Evolutionary conservation across 2,888 invertebrate species (phyloP), one percentile per base, ranked within the genome.

Genomic region (Phengaris alcon): DNA sequence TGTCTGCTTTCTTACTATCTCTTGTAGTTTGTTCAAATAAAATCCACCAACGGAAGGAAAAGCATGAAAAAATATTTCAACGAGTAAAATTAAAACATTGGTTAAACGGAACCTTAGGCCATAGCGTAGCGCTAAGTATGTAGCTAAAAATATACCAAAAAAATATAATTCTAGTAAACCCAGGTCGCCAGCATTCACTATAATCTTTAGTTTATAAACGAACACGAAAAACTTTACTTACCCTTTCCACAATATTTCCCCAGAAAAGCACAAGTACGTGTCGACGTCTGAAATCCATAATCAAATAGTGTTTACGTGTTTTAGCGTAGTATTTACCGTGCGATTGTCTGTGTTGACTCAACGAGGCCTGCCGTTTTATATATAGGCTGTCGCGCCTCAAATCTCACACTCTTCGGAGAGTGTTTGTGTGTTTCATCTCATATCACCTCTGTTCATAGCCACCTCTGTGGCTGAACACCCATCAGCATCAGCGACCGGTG

Each of bases 381-480:
- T 88, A 91, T 88, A 90, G 87, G 83, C 81, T 83, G 82, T 80
- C 70, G 78, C 78, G 78, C 15, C 76, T 75, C 79, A 77, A 78
- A 77, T 82, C 81, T 82, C 88, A 87, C 92, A 91, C 92, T 92
- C 92, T 82, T 81, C 82, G 78, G 86, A 86, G 91, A 89, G 92
- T 91, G 91, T 86, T 87, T 79, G 82, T 89, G 88, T 88, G 88
- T 87, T 88, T 87, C 89, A 64, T 82, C 78, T 84, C 88, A 86
- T 82, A 79, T 75, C 80, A 84, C 84, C 81, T 78, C 79, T 79
- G 92, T 93, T 93, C 93, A 93, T 92, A 93, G 91, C 87, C 92
- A 92, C 88, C 75, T 80, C 82, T 84, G 92, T 93, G 92, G 91
- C 88, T 78, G 93, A 91, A 92, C 91, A 84, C 78, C 81, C 87